Percentiles rank a stretch among this genome's conserved stretches.
phyloP scores from a whole-genome alignment of 2,113 vertebrate genomes.

The Arizona elegans region DNA sequence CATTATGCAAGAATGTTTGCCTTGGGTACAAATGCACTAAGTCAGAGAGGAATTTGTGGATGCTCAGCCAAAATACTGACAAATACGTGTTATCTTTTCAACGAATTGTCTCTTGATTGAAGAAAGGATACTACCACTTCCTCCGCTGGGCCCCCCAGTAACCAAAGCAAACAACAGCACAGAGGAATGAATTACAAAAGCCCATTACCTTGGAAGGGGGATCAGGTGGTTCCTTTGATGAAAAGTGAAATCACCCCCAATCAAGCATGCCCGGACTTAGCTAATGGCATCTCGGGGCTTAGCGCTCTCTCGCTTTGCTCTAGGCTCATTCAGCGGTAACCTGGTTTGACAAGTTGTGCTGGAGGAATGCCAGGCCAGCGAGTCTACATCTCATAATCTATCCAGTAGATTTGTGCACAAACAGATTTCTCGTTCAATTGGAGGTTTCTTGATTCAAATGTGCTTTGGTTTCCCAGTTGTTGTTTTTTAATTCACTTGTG shows the following conservation, averaged over 20 bases:
- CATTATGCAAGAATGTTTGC: slow-evolving; percentile 22
- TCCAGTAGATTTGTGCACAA: not conserved
- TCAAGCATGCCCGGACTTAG: slow-evolving; percentile 72
- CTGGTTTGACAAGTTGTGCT: slow-evolving; percentile 71
- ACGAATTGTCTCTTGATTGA: slow-evolving; percentile 57
- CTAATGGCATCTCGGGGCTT: slow-evolving; percentile 52
- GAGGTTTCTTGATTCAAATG: not conserved
- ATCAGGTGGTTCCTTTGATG: slow-evolving; percentile 70
- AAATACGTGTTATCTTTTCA: slow-evolving; percentile 43
- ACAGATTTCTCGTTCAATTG: not conserved
- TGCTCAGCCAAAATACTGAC: slow-evolving; percentile 48
- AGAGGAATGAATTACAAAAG: slow-evolving; percentile 58
- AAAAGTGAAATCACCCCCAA: slow-evolving; percentile 70
- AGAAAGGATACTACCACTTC: slow-evolving; percentile 53
- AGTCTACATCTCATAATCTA: slow-evolving; percentile 54
- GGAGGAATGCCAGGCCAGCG: slow-evolving; percentile 61
- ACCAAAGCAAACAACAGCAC: slow-evolving; percentile 75
- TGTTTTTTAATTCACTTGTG: not conserved
- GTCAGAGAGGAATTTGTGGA: slow-evolving; percentile 23
- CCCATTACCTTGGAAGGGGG: slow-evolving; percentile 57
- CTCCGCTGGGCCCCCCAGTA: slow-evolving; percentile 58
- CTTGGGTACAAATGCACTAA: slow-evolving; percentile 51
- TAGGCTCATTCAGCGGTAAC: slow-evolving; percentile 67
- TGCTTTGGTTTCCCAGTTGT: not conserved
- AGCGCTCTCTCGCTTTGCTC: slow-evolving; percentile 60